Evolutionary conservation across 2,113 vertebrate genomes (phyloP), one percentile per base, ranked within the genome.

Genomic region (Gasterosteus aculeatus): DNA sequence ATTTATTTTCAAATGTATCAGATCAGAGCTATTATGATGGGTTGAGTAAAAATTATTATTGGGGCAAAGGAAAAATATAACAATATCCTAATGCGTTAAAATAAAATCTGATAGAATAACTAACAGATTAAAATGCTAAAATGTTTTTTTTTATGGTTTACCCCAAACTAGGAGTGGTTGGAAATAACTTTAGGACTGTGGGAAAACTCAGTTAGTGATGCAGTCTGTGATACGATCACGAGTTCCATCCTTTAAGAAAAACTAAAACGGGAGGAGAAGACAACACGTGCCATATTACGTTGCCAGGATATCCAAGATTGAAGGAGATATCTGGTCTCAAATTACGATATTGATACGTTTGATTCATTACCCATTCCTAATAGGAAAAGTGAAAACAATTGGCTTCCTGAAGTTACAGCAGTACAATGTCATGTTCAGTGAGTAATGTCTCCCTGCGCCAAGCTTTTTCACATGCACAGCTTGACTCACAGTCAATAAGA

Each of bases 381-480:
- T 16, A 74, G 33, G 61, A 65, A 51, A 42, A 59, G 19, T 33
- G 26, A 80, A 85, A 83, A 76, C 73, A 75, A 84, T 81, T 61
- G 51, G 67, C 72, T 81, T 72, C 78, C 80, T 77, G 54, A 88
- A 88, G 79, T 71, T 76, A 77, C 79, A 77, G 82, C 75, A 56
- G 80, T 68, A 74, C 89, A 92, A 92, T 88, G 84, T 89, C 89
- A 90, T 85, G 83, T 90, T 88, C 73, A 67, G 89, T 86, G 85
- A 89, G 71, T 89, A 89, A 91, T 87, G 88, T 82, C 65, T 82
- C 82, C 79, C 63, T 87, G 81, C 33, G 84, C 82, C 68, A 63
- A 69, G 77, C 63, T 88, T 88, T 91, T 92, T 92, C 85, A 89
- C 81, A 89, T 84, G 85, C 89, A 85, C 91, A 91, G 89, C 84